Percentiles rank a stretch among this genome's conserved stretches.
Evolutionary conservation across 2,113 vertebrate species (phyloP).

Genomic region (Quiscalus mexicanus): DNA sequence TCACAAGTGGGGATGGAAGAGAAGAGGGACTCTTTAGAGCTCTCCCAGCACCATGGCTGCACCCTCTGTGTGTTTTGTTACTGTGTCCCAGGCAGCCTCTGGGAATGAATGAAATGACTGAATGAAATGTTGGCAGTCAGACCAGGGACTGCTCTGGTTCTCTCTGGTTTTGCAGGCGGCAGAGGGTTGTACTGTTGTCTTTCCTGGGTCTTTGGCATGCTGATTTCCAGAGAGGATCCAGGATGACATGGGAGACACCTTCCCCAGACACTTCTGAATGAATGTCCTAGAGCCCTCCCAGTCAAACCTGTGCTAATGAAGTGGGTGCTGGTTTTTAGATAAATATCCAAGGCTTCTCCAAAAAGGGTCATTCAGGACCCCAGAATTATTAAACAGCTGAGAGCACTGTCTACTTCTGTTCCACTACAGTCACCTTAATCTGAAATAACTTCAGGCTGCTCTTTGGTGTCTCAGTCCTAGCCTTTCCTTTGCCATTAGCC

Average conservation of each 20-base stretch:
- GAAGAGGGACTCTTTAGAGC: neutral
- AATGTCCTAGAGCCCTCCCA: neutral
- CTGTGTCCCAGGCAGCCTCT: neutral
- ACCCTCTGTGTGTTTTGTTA: neutral
- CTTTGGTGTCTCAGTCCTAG: neutral
- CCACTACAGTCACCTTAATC: neutral
- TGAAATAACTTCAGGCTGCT: neutral
- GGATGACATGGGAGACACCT: neutral
- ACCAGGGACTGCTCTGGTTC: neutral
- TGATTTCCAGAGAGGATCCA: neutral
- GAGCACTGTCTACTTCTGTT: neutral
- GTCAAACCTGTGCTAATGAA: neutral
- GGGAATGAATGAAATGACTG: neutral
- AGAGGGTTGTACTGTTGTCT: neutral
- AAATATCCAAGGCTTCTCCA: neutral
- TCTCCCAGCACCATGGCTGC: neutral
- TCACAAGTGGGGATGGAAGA: neutral
- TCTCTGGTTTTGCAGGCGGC: neutral
- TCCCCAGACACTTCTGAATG: neutral
- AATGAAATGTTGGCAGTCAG: neutral
- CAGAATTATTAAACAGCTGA: accelerated
- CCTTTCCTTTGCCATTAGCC: neutral
- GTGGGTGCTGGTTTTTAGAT: neutral
- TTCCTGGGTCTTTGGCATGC: neutral
- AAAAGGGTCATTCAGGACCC: neutral